Evolutionary conservation across 2,888 invertebrate species (phyloP).

Genomic region (Nymphalis c-album): DNA sequence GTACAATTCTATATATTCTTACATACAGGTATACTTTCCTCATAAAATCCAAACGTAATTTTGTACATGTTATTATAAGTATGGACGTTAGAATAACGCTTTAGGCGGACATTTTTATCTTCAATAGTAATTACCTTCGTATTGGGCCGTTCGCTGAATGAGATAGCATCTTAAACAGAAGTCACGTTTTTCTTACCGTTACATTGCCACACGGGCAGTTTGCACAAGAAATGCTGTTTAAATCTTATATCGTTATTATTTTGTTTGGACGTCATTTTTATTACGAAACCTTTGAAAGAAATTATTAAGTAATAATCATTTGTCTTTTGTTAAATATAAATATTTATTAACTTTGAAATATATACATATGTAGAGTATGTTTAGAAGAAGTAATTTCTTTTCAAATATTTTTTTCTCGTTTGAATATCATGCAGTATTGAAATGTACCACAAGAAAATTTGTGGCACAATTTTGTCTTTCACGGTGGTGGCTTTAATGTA

Average conservation of each 20-base stretch:
- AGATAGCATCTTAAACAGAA: conserved; percentile 43
- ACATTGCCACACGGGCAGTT: conserved; percentile 29
- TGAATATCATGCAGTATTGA: no score
- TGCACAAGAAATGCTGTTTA: conserved; percentile 14
- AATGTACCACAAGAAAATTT: no score
- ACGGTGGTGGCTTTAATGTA: no score
- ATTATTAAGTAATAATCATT: not conserved
- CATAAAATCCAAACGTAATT: no score
- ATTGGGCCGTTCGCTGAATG: conserved; percentile 26
- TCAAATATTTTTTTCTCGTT: no score
- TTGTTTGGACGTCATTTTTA: not conserved
- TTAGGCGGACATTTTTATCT: conserved; percentile 6
- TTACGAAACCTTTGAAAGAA: not conserved
- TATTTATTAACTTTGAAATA: not conserved
- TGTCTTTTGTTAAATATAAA: not conserved
- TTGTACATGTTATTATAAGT: not conserved
- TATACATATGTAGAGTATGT: no score
- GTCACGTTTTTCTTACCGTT: conserved; percentile 47
- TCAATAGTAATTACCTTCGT: conserved; percentile 6
- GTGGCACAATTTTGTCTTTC: no score
- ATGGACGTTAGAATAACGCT: not conserved
- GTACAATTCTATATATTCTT: no score
- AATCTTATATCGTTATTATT: conserved; percentile 12
- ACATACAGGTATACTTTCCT: no score
- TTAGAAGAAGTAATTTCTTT: no score